A percentile compares a stretch with the other conserved stretches of the same genome.
phyloP scores from a whole-genome alignment of 1,140 invertebrate genomes.

The Battus philenor region DNA sequence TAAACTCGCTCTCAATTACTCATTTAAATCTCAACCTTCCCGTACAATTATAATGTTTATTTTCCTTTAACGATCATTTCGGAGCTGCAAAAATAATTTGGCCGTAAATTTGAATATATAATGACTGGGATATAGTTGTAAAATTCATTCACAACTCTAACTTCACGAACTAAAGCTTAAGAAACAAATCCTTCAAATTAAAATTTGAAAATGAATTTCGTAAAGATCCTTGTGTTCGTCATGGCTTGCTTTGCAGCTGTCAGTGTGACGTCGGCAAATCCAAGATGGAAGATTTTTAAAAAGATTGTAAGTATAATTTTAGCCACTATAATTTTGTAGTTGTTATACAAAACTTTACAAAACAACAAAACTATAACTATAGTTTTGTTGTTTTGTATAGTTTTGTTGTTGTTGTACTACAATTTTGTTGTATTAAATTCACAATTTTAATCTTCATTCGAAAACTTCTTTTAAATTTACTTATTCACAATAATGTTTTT shows the following conservation, averaged over 20 bases:
- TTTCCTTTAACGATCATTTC: neutral
- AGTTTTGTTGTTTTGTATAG: too few species aligned
- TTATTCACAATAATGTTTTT: too few species aligned
- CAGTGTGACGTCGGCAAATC: slow-evolving; percentile 26
- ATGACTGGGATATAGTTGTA: neutral
- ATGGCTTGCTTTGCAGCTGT: slow-evolving; percentile 33
- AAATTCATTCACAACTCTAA: neutral
- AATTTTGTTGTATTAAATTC: too few species aligned
- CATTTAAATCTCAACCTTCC: neutral
- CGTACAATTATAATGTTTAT: neutral
- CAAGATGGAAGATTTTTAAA: slow-evolving; percentile 44
- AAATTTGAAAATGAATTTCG: slow-evolving; percentile 38
- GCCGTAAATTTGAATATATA: neutral
- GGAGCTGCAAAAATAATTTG: neutral
- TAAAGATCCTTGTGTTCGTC: slow-evolving; percentile 38
- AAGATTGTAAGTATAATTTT: slow-evolving; percentile 43
- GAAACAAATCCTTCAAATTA: neutral
- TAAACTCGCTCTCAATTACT: too few species aligned
- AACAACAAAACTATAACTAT: too few species aligned
- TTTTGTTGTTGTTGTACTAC: too few species aligned
- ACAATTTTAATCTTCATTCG: too few species aligned
- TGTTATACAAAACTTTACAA: too few species aligned
- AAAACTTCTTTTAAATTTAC: too few species aligned
- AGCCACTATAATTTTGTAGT: too few species aligned
- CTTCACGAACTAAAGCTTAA: neutral